Evolutionary conservation across 2,113 vertebrate species (phyloP), one percentile per base, ranked within the genome.

Genomic region (Narcine bancroftii): DNA sequence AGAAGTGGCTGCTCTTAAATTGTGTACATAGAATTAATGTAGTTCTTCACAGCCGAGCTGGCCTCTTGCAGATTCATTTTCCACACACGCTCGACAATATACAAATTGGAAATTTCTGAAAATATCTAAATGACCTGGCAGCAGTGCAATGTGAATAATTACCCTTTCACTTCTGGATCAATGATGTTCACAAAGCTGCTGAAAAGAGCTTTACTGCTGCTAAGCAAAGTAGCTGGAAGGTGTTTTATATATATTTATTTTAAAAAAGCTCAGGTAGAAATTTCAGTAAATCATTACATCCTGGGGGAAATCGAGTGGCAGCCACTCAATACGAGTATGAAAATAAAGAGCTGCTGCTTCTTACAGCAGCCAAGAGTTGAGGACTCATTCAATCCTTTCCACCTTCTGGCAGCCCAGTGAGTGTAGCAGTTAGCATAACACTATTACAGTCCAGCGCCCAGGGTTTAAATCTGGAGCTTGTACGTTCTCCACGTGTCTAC

Each of bases 211-310:
- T n/a, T 47, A 45, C 65, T 91, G 65, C 33, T 71, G 65, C 45
- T 69, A 13, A 89, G 69, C 87, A 91, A 66, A 87, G 81, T 87
- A 63, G 56, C 36, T 63, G 53, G 81, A 87, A 21, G 56, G 36
- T 47, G 65, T 42, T 29, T 39, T 17, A 3, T 69, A 29, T 47
- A 45, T n/a, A n/a, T n/a, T n/a, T n/a, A n/a, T n/a, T n/a, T n/a
- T n/a, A n/a, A n/a, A n/a, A n/a, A n/a, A 69, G 63, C 24, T 5
- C 17, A 39, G 39, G 24, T 66, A 45, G 24, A 26, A 45, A 13
- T 91, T 66, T 47, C 36, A 91, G 45, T 47, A 91, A 69, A 47
- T 91, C 65, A 69, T 47, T 10, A 33, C 21, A 11, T 33, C 89
- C 36, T 69, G 26, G 66, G 89, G 39, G 89, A 91, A 91, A 87